phyloP scores from a whole-genome alignment of 2,888 invertebrate species.

The Macropis europaea region DNA sequence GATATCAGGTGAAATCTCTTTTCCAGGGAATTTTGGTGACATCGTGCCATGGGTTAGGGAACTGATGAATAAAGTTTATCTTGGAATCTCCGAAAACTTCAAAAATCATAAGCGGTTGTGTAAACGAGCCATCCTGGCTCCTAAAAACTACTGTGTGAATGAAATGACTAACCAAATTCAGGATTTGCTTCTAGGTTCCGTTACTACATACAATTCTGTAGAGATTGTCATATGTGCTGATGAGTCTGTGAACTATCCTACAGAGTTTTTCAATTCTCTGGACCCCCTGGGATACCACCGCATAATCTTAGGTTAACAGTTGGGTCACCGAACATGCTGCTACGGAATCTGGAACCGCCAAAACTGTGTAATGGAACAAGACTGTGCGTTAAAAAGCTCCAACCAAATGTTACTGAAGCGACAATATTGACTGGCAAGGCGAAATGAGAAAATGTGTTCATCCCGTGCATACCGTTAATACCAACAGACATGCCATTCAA shows the following conservation, averaged over 20 bases:
- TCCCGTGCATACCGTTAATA: conserved; percentile 55
- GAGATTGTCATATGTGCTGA: conserved; percentile 32
- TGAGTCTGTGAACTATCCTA: conserved; percentile 58
- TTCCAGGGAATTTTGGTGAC: not conserved
- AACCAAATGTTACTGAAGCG: conserved; percentile 57
- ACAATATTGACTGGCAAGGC: conserved; percentile 60
- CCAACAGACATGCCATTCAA: conserved; percentile 56
- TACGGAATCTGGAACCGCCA: conserved; percentile 53
- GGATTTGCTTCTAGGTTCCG: no score
- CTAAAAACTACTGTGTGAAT: no score
- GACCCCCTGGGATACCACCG: conserved; percentile 62
- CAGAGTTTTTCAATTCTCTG: conserved; percentile 64
- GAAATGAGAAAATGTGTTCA: conserved; percentile 41
- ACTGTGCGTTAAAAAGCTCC: conserved; percentile 56
- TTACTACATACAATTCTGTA: conserved; percentile 36
- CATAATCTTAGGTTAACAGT: conserved; percentile 59
- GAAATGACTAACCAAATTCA: no score
- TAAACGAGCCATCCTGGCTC: no score
- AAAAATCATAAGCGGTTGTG: no score
- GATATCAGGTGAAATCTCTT: no score
- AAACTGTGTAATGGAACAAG: conserved; percentile 49
- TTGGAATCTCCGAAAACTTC: no score
- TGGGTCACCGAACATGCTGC: conserved; percentile 40
- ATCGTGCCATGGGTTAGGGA: no score
- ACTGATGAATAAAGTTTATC: no score